Evolutionary conservation across 35 echinoderm and acorn worm species (phyloP).

Genomic region (Heliocidaris erythrogramma): DNA sequence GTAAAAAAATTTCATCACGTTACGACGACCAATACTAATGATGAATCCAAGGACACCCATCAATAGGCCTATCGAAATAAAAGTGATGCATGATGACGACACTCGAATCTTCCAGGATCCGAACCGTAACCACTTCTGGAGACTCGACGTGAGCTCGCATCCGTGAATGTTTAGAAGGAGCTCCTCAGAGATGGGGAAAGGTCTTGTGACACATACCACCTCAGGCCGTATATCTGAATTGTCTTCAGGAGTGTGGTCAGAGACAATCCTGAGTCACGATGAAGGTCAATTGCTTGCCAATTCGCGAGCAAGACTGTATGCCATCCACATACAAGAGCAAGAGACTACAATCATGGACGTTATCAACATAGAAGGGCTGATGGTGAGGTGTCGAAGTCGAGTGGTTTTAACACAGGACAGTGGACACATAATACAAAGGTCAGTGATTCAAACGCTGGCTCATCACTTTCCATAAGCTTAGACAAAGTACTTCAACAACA

Average conservation of each 20-base stretch:
- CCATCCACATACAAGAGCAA: background rate
- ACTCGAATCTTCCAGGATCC: background rate
- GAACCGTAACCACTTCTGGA: background rate
- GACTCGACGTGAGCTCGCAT: background rate
- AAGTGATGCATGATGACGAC: background rate
- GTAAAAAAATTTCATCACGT: background rate
- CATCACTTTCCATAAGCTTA: background rate
- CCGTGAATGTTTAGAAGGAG: background rate
- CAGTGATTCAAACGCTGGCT: background rate
- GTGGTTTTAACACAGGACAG: background rate
- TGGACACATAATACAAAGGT: background rate
- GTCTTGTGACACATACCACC: constrained; percentile 15
- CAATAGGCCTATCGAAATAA: background rate
- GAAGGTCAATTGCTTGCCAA: constrained; percentile 10
- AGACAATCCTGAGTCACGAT: background rate
- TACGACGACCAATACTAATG: background rate
- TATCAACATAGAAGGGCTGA: too few species aligned
- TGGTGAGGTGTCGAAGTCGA: too few species aligned
- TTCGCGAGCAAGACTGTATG: background rate
- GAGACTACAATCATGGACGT: background rate
- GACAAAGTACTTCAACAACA: background rate
- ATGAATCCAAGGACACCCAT: background rate
- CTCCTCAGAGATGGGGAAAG: background rate
- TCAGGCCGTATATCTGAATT: background rate
- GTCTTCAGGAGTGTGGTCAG: background rate